These are phyloP conservation scores for Junonia oenone DNA, from an alignment of 2,888 invertebrate genomes.

Conservation along the genomic window DNA sequence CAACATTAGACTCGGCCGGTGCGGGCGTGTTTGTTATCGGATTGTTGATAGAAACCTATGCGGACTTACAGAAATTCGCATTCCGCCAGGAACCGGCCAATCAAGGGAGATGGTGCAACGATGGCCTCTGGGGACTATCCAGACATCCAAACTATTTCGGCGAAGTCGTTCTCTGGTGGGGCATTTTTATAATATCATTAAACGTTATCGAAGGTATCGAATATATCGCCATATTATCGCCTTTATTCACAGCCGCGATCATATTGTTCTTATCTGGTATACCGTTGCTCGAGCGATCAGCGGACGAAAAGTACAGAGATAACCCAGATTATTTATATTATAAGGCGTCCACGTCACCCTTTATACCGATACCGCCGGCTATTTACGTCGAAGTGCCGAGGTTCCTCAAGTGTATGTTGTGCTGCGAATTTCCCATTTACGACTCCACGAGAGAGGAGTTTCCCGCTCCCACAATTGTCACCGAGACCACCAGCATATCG, in stretches of 20 bases:
- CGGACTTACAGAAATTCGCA: constrained; percentile 94
- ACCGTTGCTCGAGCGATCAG: constrained; percentile 90
- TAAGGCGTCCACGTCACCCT: constrained; percentile 91
- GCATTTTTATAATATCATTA: constrained; percentile 92
- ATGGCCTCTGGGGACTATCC: constrained; percentile 92
- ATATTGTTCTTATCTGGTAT: constrained; percentile 95
- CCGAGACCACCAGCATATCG: constrained; percentile 85
- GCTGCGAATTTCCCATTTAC: constrained; percentile 94
- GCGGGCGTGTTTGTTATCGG: constrained; percentile 92
- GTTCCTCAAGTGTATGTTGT: constrained; percentile 89
- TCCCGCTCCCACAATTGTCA: constrained; percentile 80
- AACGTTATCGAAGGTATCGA: constrained; percentile 91
- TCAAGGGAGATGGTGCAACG: constrained; percentile 95
- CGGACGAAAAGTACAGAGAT: constrained; percentile 93
- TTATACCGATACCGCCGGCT: constrained; percentile 92
- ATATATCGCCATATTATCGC: constrained; percentile 92
- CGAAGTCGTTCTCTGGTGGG: constrained; percentile 96
- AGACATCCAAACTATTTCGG: constrained; percentile 97
- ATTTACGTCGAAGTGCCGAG: constrained; percentile 92
- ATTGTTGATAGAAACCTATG: constrained; percentile 91
- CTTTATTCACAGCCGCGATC: constrained; percentile 91
- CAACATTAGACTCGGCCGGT: constrained; percentile 91
- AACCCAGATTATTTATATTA: constrained; percentile 92
- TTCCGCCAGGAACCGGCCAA: constrained; percentile 93
- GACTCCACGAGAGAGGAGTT: constrained; percentile 85